Conservation (phyloP, 2,797 vertebrate genomes). For the Hydrophis major region DNA sequence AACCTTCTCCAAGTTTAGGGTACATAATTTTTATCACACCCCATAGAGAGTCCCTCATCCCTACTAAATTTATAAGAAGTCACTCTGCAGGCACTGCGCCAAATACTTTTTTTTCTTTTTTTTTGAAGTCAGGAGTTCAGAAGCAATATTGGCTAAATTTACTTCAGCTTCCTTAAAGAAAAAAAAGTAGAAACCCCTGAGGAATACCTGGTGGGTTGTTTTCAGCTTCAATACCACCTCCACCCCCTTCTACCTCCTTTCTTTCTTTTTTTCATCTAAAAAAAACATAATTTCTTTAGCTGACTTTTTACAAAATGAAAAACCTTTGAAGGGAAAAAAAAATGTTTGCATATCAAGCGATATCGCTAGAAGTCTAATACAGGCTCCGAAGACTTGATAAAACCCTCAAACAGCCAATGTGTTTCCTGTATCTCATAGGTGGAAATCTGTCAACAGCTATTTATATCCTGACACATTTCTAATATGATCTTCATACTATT, state of each 20-base stretch:
- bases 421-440: constrained; percentile 45
- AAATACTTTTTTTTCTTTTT: no score
- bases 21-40: not conserved
- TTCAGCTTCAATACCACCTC: not conserved
- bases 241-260: constrained; percentile 1
- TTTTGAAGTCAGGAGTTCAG: not conserved
- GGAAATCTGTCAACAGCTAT: constrained; percentile 44
- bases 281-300: constrained; percentile 14
- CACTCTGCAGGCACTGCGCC: not conserved
- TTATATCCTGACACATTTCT: constrained; percentile 42
- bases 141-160: not conserved
- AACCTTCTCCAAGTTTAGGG: not conserved
- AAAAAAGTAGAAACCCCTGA: not conserved
- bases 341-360: constrained; percentile 8
- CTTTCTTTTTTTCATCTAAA: constrained; percentile 35
- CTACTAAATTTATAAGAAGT: not conserved
- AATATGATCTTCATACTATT: constrained; percentile 35
- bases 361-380: constrained; percentile 46
- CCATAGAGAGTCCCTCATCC: not conserved
- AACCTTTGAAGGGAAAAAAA: constrained; percentile 18
- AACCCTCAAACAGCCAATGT: constrained; percentile 16
- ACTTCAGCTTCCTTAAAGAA: not conserved
- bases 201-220: constrained; percentile 34
- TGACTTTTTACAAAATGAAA: constrained; percentile 17
- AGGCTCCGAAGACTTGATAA: not conserved